A percentile compares a stretch with the other conserved stretches of the same genome.
phyloP scores from a whole-genome alignment of 2,797 vertebrate species.

The Sebastiscus tertius region DNA sequence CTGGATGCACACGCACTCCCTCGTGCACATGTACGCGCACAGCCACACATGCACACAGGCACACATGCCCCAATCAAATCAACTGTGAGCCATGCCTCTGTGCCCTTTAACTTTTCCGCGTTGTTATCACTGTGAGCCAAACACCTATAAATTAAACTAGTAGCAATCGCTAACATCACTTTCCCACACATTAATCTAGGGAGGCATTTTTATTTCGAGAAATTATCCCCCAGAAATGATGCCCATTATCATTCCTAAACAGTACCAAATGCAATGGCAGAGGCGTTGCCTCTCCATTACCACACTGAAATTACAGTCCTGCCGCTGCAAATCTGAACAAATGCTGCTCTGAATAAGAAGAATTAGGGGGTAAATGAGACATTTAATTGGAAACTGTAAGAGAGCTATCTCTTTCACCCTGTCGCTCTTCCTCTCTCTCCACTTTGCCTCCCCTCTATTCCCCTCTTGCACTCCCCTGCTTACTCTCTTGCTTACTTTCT shows the following conservation, averaged over 20 bases:
- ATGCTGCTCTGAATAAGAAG: constrained; percentile 78
- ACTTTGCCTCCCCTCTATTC: constrained; percentile 31
- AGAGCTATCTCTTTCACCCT: constrained; percentile 69
- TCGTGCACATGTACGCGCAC: neutral
- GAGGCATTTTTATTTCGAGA: constrained; percentile 69
- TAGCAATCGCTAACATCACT: constrained; percentile 58
- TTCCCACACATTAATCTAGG: constrained; percentile 57
- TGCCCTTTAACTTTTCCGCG: constrained; percentile 24
- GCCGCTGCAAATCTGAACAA: constrained; percentile 77
- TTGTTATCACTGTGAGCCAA: constrained; percentile 62
- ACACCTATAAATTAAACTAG: constrained; percentile 59
- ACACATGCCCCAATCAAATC: constrained; percentile 36
- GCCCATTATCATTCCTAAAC: constrained; percentile 74
- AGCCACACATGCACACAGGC: neutral
- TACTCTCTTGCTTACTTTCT: constrained; percentile 41
- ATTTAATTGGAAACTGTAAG: constrained; percentile 85
- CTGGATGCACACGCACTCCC: constrained; percentile 13
- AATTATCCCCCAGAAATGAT: constrained; percentile 70
- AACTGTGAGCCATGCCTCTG: constrained; percentile 31
- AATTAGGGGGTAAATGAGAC: constrained; percentile 86
- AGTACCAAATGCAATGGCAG: constrained; percentile 58
- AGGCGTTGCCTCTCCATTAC: constrained; percentile 75
- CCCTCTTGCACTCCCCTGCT: constrained; percentile 37
- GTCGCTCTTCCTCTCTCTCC: constrained; percentile 25
- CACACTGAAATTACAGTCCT: constrained; percentile 71